Evolutionary conservation across 2,888 invertebrate genomes (phyloP).

Genomic region (Junonia oenone): DNA sequence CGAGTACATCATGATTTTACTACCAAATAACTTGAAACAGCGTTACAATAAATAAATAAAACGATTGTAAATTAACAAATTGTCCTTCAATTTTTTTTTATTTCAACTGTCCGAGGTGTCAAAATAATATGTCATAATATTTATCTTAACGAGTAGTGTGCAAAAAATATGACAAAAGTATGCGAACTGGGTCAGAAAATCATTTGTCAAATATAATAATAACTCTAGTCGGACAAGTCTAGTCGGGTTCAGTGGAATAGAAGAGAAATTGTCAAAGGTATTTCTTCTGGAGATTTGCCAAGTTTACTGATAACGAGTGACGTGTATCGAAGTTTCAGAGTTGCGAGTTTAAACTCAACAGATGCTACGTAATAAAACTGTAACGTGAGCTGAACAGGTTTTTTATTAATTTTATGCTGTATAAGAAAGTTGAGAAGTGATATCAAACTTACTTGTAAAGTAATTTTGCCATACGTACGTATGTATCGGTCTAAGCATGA

Average conservation of each 20-base stretch:
- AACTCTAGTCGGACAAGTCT: background rate
- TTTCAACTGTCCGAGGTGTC: too few relatives aligned
- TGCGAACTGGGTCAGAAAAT: background rate
- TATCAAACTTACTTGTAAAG: too few relatives aligned
- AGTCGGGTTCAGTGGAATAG: constrained; percentile 5
- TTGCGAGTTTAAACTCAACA: background rate
- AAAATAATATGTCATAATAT: too few relatives aligned
- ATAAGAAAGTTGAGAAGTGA: too few relatives aligned
- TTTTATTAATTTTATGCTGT: background rate
- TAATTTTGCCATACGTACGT: too few relatives aligned
- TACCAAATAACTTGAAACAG: too few relatives aligned
- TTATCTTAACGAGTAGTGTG: too few relatives aligned
- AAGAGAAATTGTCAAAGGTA: constrained; percentile 10
- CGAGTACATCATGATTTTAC: too few relatives aligned
- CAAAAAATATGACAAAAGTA: background rate
- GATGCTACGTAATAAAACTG: background rate
- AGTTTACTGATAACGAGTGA: background rate
- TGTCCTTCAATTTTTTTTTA: too few relatives aligned
- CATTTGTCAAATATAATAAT: background rate
- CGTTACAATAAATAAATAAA: too few relatives aligned
- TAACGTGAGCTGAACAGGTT: background rate
- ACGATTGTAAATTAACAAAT: too few relatives aligned
- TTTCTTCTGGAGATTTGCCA: constrained; percentile 16
- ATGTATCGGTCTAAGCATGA: too few relatives aligned
- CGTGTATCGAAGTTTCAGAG: background rate